Base-by-base conservation (phyloP, 2,888 invertebrate species). In the Stenolophus ochropezus region DNA sequence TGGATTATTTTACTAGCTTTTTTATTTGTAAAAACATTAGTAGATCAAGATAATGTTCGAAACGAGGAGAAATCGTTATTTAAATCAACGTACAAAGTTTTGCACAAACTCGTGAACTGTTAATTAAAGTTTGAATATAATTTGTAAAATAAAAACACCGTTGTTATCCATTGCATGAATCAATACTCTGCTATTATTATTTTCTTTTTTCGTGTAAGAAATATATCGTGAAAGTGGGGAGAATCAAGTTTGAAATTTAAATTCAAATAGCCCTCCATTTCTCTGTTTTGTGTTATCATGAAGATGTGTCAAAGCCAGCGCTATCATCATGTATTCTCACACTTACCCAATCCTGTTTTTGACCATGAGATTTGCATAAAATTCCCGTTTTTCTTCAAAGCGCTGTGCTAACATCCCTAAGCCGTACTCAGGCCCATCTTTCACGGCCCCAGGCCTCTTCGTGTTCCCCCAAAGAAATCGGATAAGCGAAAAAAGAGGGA, bases 381-480 rank as follows among this genome's bases (percentile, higher is more conserved):
- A 69, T 69, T 69, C 65, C 33, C 65, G 65, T 69, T 69, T 69
- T 69, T 69, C 65, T 69, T 69, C 65, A 69, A 69, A 69, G 42
- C 65, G 65, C 14, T 69, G 65, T 33, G 65, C 65, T 69, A 69
- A 69, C 65, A 69, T 69, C 65, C 65, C 65, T 69, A 69, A 69
- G 65, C 65, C 33, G 6, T n/a, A 69, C 33, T 69, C 65, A 33
- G 65, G 14, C 33, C 65, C 27, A 69, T 69, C 65, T 69, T 33
- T 69, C 65, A 69, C 65, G 8, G 65, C 65, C 65, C 33, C 16
- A 18, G 65, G 65, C 65, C 33, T 69, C 33, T 69, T 69, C 65
- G 14, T 69, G 33, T 69, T 69, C 65, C 65, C 65, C 65, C 65
- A 69, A 69, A 69, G 65, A 69, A 69, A 69, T 69, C 65, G 65